Conservation (phyloP, 2,888 invertebrate genomes). For the Eupeodes latifasciatus region DNA sequence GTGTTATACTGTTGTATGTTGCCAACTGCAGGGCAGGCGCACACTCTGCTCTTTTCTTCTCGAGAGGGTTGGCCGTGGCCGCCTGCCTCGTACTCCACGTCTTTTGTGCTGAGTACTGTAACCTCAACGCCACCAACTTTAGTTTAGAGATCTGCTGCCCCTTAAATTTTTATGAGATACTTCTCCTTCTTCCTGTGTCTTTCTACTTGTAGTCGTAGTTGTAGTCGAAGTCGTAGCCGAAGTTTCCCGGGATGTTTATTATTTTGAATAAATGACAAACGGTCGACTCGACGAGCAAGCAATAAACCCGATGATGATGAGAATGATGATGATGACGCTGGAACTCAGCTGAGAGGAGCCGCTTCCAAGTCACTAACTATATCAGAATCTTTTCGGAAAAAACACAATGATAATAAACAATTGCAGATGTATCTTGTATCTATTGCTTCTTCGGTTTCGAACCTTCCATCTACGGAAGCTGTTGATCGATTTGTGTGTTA, state of each 20-base stretch:
- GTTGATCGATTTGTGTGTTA: constrained; percentile 71
- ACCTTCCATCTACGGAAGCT: constrained; percentile 62
- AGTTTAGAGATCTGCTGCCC: constrained; percentile 40
- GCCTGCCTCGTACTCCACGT: constrained; percentile 22
- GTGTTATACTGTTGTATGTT: constrained; percentile 29
- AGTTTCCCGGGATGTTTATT: constrained; percentile 70
- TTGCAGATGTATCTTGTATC: constrained; percentile 43
- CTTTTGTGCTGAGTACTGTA: constrained; percentile 17
- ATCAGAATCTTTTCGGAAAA: constrained; percentile 59
- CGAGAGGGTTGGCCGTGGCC: constrained; percentile 68
- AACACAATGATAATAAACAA: constrained; percentile 71
- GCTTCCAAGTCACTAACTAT: constrained; percentile 13
- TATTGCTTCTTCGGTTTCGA: constrained; percentile 4
- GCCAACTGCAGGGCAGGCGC: constrained; percentile 72
- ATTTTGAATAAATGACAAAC: constrained; percentile 76
- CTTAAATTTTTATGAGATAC: constrained; percentile 66
- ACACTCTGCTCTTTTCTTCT: constrained; percentile 50
- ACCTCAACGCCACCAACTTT: constrained; percentile 7
- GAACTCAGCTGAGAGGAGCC: constrained; percentile 38
- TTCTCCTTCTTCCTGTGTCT: constrained; percentile 64
- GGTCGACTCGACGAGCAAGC: constrained; percentile 65
- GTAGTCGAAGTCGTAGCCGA: too few species aligned
- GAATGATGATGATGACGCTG: constrained; percentile 9
- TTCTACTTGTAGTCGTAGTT: background rate
- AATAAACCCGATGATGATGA: constrained; percentile 60